Percentiles rank a stretch among this genome's conserved stretches.
phyloP scores from a whole-genome alignment of 1,140 invertebrate species.

The Muscidifurax raptorellus region DNA sequence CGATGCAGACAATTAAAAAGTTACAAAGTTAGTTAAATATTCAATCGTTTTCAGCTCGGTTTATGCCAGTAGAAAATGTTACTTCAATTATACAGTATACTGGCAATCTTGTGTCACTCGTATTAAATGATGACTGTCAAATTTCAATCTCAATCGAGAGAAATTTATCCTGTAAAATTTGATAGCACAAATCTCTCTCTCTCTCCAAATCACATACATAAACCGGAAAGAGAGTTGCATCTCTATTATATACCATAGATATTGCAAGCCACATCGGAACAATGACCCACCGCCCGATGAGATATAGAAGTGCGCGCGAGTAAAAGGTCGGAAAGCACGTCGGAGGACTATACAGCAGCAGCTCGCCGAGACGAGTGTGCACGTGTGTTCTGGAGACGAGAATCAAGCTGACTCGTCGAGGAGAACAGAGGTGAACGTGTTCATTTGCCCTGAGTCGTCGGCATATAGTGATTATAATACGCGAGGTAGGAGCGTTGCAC shows the following conservation, averaged over 20 bases:
- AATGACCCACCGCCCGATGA: conserved; percentile 8
- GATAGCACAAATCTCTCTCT: background rate
- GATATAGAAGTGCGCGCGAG: conserved; percentile 14
- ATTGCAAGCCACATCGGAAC: background rate
- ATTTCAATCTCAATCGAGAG: background rate
- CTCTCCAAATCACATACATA: background rate
- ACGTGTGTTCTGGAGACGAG: background rate
- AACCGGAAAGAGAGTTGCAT: background rate
- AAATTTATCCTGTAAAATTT: background rate
- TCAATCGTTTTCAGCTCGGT: too few species aligned
- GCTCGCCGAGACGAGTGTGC: background rate
- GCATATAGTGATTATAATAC: background rate
- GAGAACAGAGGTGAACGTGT: background rate
- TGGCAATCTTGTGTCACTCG: too few species aligned
- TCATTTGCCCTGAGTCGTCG: conserved; percentile 10
- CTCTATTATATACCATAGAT: background rate
- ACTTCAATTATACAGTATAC: too few species aligned
- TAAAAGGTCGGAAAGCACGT: background rate
- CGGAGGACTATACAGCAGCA: background rate
- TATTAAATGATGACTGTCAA: too few species aligned
- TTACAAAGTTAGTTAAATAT: too few species aligned
- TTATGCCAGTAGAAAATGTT: too few species aligned
- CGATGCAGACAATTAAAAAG: too few species aligned
- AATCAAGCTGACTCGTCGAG: background rate
- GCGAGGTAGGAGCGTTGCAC: background rate